Percentiles rank a stretch among this genome's conserved stretches.
phyloP scores from a whole-genome alignment of 1,140 invertebrate genomes.

The Radopholus similis region DNA sequence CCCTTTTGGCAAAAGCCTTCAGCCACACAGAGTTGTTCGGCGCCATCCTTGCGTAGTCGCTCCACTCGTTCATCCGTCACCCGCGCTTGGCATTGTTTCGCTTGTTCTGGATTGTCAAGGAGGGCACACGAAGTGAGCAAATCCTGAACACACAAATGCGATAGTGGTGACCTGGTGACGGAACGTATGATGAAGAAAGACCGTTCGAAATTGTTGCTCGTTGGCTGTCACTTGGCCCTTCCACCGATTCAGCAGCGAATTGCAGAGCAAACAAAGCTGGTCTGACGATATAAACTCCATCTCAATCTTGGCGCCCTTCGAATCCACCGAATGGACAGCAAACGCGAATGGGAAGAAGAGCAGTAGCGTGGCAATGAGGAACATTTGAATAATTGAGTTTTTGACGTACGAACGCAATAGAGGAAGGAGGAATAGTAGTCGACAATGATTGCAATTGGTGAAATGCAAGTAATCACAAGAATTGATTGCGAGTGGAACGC shows the following conservation, averaged over 20 bases:
- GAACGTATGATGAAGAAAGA: background rate
- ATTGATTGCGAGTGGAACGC: too few species aligned
- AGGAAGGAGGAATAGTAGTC: too few species aligned
- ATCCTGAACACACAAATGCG: too few species aligned
- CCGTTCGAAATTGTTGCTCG: background rate
- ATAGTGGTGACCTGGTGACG: background rate
- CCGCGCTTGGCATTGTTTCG: background rate
- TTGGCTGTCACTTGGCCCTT: background rate
- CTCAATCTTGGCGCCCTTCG: background rate
- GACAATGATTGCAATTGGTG: too few species aligned
- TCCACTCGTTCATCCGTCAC: constrained; percentile 1
- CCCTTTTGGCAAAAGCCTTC: constrained; percentile 3
- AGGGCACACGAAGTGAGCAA: background rate
- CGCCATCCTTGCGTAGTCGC: background rate
- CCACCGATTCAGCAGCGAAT: background rate
- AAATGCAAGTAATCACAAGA: too few species aligned
- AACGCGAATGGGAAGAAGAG: background rate
- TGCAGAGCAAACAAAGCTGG: background rate
- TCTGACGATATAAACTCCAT: background rate
- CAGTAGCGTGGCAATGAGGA: background rate
- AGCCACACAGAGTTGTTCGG: constrained; percentile 3
- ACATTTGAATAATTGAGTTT: too few species aligned
- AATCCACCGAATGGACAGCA: background rate
- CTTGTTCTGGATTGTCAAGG: background rate
- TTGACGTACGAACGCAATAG: background rate